Base-by-base conservation (phyloP, 92 coral and sea anemone genomes). In the Phymanthus crucifer region DNA sequence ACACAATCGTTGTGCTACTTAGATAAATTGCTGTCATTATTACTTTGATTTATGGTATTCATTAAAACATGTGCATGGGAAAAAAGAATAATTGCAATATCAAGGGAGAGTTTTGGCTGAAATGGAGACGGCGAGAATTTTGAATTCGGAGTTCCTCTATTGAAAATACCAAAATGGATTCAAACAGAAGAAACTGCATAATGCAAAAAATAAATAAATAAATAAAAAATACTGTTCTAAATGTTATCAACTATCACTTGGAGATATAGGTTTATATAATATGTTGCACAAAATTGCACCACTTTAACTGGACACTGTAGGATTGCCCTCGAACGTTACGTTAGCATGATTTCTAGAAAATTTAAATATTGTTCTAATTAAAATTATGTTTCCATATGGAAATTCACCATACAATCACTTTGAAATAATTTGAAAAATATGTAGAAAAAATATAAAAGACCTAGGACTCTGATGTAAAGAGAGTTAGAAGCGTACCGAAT, bases 11-110 rank as follows among this genome's bases (percentile, higher is more conserved):
- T 61, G 9, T n/a, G 14, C 68, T 27, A 61, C 29, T 61, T n/a
- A 61, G 33, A 61, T 27, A 61, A 61, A 61, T 61, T 61, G 34
- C 68, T 61, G 68, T 61, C 68, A 61, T 24, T 24, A 61, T 61
- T 27, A 61, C 68, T 61, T 27, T 61, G 68, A 61, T 61, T 61
- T 61, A 61, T 61, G 11, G 68, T 61, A 34, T 61, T 24, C 26
- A 27, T 61, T 27, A 61, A 3, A 27, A 26, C 33, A 61, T 12
- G 29, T 61, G 68, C 68, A 61, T 61, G 32, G 33, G 68, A 61
- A 61, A 61, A 61, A 61, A 54, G 33, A 61, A 61, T 24, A 61
- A 27, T 27, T 61, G 68, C 68, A 61, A 24, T 61, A 61, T 61
- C 68, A 61, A 27, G 68, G 34, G 1, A 61, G 35, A 3, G 13